Conservation (phyloP, 2,797 vertebrate species). For the Adelosebastes latens region DNA sequence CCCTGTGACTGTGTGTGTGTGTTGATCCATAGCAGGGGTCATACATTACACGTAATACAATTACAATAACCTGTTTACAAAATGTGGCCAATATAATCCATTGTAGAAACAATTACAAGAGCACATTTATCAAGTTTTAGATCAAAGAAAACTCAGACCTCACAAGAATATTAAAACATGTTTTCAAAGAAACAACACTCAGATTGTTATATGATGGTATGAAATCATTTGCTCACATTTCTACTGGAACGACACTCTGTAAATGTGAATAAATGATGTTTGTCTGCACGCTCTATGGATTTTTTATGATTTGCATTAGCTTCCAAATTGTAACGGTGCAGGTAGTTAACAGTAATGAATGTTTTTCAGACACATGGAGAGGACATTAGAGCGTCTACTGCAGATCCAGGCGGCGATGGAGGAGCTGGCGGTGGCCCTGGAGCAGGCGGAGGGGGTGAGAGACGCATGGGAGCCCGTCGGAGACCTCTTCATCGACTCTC, state of each 20-base stretch:
- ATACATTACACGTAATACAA: slow-evolving; percentile 27
- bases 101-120: slow-evolving; percentile 37
- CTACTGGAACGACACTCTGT: not conserved
- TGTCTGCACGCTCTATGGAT: slow-evolving; percentile 5
- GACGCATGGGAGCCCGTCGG: slow-evolving; percentile 97
- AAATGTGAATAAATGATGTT: slow-evolving; percentile 28
- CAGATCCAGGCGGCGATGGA: slow-evolving; percentile 95
- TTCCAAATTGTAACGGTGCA: not conserved
- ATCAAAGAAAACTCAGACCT: slow-evolving; percentile 1
- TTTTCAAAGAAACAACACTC: slow-evolving; percentile 14
- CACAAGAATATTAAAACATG: not conserved
- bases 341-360: slow-evolving; percentile 11
- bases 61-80: slow-evolving; percentile 45
- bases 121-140: slow-evolving; percentile 37
- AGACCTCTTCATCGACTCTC: slow-evolving; percentile 96
- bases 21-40: slow-evolving; percentile 10
- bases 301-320: not conserved
- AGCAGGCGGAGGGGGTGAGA: slow-evolving; percentile 91
- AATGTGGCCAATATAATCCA: slow-evolving; percentile 20
- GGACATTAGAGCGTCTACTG: slow-evolving; percentile 91
- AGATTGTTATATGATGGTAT: not conserved
- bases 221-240: not conserved
- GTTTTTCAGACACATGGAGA: slow-evolving; percentile 88
- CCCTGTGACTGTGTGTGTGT: not conserved
- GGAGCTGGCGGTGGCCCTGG: slow-evolving; percentile 87